phyloP scores from a whole-genome alignment of 2,888 invertebrate genomes.

The Zhengitettix transpicula region DNA sequence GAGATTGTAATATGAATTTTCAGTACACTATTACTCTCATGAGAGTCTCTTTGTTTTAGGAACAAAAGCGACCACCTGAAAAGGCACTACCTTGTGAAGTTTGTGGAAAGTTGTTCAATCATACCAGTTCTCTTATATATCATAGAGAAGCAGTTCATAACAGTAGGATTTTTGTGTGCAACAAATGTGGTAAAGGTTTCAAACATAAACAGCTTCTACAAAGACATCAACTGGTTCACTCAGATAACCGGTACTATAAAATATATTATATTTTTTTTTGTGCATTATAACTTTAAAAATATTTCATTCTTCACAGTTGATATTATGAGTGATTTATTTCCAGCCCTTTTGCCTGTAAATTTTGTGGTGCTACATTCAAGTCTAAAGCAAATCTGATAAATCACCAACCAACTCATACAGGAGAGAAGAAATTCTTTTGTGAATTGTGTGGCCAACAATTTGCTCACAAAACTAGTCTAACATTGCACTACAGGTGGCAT shows the following conservation, averaged over 20 bases:
- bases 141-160: slow-evolving; percentile 55
- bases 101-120: slow-evolving; percentile 50
- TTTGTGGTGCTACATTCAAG: slow-evolving; percentile 44
- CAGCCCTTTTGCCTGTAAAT: slow-evolving; percentile 23
- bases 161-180: slow-evolving; percentile 52
- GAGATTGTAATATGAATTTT: too few species aligned
- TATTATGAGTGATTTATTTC: slow-evolving; percentile 3
- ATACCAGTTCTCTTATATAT: slow-evolving; percentile 57
- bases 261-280: not conserved
- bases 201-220: slow-evolving; percentile 54
- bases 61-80: not conserved
- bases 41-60: too few species aligned
- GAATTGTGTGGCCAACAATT: slow-evolving; percentile 56
- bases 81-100: slow-evolving; percentile 41
- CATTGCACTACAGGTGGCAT: slow-evolving; percentile 43
- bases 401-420: slow-evolving; percentile 54
- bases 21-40: too few species aligned
- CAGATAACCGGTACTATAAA: slow-evolving; percentile 38
- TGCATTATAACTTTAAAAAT: not conserved
- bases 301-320: not conserved
- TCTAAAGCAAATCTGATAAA: slow-evolving; percentile 53
- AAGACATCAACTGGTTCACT: slow-evolving; percentile 65
- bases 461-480: slow-evolving; percentile 60
- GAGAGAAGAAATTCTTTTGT: slow-evolving; percentile 51
- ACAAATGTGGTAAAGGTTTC: slow-evolving; percentile 58